Conservation (phyloP, 2,888 invertebrate genomes). For the Netelia inedita region DNA sequence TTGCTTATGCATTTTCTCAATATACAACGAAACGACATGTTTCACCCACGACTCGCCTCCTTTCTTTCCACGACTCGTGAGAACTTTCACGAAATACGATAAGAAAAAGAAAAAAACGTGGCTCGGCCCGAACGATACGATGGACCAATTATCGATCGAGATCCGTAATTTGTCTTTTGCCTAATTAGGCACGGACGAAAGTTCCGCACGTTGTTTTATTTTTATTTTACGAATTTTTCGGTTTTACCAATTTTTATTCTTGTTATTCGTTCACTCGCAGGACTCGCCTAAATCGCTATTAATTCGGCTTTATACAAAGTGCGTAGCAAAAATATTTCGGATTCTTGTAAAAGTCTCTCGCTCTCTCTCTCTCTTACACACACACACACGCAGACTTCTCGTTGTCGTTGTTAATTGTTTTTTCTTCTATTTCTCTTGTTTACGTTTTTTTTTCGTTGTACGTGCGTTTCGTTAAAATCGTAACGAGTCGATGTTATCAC, state of each 20-base stretch:
- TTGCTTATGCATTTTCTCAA: conserved; percentile 78
- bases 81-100: background rate
- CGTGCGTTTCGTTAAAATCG: background rate
- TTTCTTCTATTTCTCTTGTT: background rate
- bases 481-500: conserved; percentile 21
- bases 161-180: background rate
- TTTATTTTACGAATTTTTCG: background rate
- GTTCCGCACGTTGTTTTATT: conserved; percentile 9
- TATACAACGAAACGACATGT: conserved; percentile 78
- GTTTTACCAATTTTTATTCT: background rate
- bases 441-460: conserved; percentile 2
- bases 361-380: background rate
- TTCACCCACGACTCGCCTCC: conserved; percentile 26
- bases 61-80: background rate
- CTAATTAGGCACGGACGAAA: background rate
- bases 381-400: too few species aligned
- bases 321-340: conserved; percentile 79
- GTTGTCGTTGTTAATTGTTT: too few species aligned
- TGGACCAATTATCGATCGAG: background rate
- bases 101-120: background rate
- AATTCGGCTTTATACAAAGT: conserved; percentile 67
- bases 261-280: conserved; percentile 14
- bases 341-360: conserved; percentile 45
- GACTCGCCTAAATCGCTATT: conserved; percentile 35
- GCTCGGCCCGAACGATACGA: background rate